Percentiles rank a stretch among this genome's conserved stretches.
Evolutionary conservation across 2,888 invertebrate genomes (phyloP).

Genomic region (Cataglyphis livida): DNA sequence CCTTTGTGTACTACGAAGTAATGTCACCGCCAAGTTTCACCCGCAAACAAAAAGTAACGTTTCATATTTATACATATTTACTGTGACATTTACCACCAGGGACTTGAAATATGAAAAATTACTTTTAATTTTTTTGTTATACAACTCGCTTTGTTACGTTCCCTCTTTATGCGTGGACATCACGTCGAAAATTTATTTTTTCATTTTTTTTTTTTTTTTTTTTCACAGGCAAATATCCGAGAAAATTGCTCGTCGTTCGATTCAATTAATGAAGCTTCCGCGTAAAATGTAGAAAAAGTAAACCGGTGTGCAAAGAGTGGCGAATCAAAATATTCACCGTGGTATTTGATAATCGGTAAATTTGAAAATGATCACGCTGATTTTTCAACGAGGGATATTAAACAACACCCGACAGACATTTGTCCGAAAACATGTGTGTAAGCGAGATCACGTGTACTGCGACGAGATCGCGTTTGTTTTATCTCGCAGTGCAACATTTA

Average conservation of each 20-base stretch:
- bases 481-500: constrained; percentile 11
- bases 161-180: neutral
- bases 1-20: neutral
- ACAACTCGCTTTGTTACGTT: too few species aligned
- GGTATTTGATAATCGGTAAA: neutral
- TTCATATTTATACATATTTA: constrained; percentile 41
- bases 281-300: neutral
- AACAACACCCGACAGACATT: constrained; percentile 21
- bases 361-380: constrained; percentile 25
- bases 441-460: constrained; percentile 18
- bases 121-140: constrained; percentile 26
- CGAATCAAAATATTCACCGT: neutral
- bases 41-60: neutral
- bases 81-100: neutral
- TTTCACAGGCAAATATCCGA: neutral
- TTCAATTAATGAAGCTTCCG: neutral
- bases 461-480: constrained; percentile 1
- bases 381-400: constrained; percentile 17
- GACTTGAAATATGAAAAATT: constrained; percentile 29
- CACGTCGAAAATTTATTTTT: neutral
- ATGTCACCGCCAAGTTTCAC: neutral
- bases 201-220: neutral
- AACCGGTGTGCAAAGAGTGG: neutral
- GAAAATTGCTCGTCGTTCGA: neutral
- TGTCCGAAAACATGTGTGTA: constrained; percentile 20